Evolutionary conservation across 2,113 vertebrate species (phyloP).

Genomic region (Callithrix jacchus): DNA sequence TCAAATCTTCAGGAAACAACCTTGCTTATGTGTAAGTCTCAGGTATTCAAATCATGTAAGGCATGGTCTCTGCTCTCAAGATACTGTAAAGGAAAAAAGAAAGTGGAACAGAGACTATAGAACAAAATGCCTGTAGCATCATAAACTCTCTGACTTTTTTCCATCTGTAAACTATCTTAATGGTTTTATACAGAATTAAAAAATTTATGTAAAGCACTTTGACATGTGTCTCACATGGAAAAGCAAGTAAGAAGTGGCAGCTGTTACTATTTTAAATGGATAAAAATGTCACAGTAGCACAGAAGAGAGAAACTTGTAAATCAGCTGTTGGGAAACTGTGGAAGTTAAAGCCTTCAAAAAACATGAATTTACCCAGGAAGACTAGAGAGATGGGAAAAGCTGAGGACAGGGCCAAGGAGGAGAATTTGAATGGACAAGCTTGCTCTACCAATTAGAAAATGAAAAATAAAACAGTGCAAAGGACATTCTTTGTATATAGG

Average conservation of each 20-base stretch:
- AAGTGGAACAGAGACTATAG: neutral
- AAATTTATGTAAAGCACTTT: neutral
- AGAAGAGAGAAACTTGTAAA: neutral
- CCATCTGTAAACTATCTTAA: neutral
- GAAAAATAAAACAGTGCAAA: neutral
- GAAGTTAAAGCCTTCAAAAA: neutral
- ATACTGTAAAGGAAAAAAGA: neutral
- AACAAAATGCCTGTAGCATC: neutral
- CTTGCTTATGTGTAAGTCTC: neutral
- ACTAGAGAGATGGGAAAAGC: neutral
- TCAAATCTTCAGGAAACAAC: neutral
- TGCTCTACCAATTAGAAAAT: neutral
- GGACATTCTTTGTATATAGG: neutral
- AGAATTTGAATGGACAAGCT: neutral
- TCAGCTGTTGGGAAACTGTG: neutral
- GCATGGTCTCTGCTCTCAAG: neutral
- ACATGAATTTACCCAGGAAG: neutral
- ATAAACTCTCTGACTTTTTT: neutral
- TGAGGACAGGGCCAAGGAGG: neutral
- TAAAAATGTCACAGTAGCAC: neutral
- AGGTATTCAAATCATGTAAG: neutral
- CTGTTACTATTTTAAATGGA: neutral
- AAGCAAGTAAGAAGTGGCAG: neutral
- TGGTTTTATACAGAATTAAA: neutral
- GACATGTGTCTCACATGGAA: neutral